Evolutionary conservation across 1,140 invertebrate genomes (phyloP).

Genomic region (Streblospio benedicti): DNA sequence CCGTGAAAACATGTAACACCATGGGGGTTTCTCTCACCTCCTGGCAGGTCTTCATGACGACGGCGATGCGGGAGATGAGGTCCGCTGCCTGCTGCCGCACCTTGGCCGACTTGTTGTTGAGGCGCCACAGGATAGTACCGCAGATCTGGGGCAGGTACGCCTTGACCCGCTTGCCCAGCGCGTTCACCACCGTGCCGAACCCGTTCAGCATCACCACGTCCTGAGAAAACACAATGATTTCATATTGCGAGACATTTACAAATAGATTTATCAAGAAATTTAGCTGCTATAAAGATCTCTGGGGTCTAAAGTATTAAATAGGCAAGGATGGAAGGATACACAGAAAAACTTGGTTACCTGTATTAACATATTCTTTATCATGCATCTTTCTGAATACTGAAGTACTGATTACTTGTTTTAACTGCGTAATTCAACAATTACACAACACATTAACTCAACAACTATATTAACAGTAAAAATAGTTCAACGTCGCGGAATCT

Average conservation of each 20-base stretch:
- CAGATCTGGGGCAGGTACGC: conserved; percentile 98
- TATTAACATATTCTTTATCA: too few relatives aligned
- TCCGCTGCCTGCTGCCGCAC: conserved; percentile 98
- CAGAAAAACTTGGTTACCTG: background rate
- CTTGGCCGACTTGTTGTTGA: conserved; percentile 99
- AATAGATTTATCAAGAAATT: background rate
- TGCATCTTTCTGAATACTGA: too few relatives aligned
- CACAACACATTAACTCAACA: too few relatives aligned
- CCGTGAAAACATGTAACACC: too few relatives aligned
- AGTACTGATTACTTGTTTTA: too few relatives aligned
- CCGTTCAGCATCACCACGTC: conserved; percentile 99
- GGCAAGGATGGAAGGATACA: too few relatives aligned
- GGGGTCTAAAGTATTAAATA: too few relatives aligned
- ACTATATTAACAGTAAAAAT: too few relatives aligned
- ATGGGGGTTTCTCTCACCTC: too few relatives aligned
- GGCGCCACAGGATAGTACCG: conserved; percentile 96
- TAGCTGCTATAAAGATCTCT: too few relatives aligned
- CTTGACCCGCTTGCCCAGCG: conserved; percentile 92
- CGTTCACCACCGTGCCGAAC: conserved; percentile 97
- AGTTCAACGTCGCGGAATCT: too few relatives aligned
- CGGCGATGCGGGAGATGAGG: conserved; percentile 93
- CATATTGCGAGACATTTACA: background rate
- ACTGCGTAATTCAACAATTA: too few relatives aligned
- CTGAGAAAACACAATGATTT: conserved; percentile 45
- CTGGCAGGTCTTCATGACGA: conserved; percentile 99